phyloP scores from a whole-genome alignment of 2,113 vertebrate species.

The Pelusios castaneus region DNA sequence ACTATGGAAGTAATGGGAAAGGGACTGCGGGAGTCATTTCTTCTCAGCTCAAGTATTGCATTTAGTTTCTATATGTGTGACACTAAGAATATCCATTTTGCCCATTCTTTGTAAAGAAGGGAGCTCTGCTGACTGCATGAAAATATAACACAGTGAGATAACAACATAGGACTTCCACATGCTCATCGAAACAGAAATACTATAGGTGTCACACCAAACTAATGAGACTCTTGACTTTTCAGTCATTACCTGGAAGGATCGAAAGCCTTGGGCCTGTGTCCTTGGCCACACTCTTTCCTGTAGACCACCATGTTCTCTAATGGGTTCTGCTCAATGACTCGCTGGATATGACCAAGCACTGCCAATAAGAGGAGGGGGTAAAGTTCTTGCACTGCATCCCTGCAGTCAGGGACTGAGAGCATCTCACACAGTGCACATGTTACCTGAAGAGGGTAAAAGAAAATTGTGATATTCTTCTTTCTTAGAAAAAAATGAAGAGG shows the following conservation, averaged over 20 bases:
- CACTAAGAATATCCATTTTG: background rate
- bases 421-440: constrained; percentile 19
- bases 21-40: background rate
- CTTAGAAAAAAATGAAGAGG: background rate
- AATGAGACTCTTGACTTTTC: background rate
- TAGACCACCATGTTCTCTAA: constrained; percentile 29
- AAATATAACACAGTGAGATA: background rate
- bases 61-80: background rate
- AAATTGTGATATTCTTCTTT: background rate
- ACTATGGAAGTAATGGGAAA: background rate
- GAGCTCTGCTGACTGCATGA: background rate
- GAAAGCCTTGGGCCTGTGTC: background rate
- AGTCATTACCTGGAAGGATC: background rate
- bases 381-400: background rate
- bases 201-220: background rate
- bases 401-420: background rate
- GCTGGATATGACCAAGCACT: constrained; percentile 10
- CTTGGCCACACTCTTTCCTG: background rate
- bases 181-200: background rate
- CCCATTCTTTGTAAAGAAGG: background rate
- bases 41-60: background rate
- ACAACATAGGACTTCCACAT: background rate
- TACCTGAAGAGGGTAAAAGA: background rate
- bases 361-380: constrained; percentile 4
- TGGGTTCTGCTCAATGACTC: background rate